Conservation (phyloP, 2,113 vertebrate genomes). For the Callocephalon fimbriatum region DNA sequence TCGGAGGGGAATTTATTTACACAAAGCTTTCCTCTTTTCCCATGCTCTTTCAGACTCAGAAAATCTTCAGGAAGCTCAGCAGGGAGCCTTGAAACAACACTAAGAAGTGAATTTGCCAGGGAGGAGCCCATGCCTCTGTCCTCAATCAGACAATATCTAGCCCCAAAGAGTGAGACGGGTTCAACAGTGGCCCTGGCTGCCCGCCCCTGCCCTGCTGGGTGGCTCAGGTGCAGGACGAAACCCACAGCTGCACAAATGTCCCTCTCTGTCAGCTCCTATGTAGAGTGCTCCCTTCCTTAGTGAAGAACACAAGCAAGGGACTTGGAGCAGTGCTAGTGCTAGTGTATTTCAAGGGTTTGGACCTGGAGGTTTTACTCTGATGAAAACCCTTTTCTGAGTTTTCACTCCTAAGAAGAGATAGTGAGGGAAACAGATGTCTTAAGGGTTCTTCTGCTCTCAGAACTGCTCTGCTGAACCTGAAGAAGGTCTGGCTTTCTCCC, state of each 20-base stretch:
- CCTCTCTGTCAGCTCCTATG: neutral
- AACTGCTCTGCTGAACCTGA: neutral
- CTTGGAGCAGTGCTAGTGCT: neutral
- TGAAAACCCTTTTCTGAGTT: neutral
- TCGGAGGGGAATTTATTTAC: neutral
- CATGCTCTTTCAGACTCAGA: neutral
- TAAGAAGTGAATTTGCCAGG: neutral
- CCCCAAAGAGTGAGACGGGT: accelerated
- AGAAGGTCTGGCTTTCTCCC: neutral
- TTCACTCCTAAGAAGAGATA: neutral
- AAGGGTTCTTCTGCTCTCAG: neutral
- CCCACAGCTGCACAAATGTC: neutral
- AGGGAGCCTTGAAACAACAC: neutral
- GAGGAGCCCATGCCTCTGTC: neutral
- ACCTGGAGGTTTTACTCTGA: neutral
- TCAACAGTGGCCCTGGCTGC: accelerated
- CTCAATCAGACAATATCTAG: neutral
- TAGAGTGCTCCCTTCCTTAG: neutral
- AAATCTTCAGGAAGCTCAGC: neutral
- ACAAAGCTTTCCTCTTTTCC: neutral
- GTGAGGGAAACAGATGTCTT: neutral
- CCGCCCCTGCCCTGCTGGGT: accelerated
- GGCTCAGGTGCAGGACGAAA: neutral
- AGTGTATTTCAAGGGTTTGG: accelerated
- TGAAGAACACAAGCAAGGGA: accelerated